Evolutionary conservation across 2,797 vertebrate genomes (phyloP).

Genomic region (Malacoraja senta): DNA sequence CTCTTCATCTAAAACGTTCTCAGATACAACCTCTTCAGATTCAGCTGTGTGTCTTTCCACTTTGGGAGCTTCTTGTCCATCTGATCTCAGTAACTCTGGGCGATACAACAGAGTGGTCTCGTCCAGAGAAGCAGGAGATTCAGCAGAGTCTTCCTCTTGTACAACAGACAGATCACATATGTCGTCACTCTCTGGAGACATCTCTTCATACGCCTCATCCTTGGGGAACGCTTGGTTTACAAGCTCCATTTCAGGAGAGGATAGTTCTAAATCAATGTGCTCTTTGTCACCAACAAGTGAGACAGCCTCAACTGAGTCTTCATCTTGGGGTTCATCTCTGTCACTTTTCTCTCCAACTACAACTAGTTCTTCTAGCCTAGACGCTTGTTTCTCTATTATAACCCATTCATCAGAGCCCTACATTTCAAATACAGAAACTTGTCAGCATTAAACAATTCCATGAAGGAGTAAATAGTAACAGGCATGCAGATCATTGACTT

Average conservation of each 20-base stretch:
- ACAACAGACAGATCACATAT: background rate
- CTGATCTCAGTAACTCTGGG: background rate
- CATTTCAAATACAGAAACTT: slow-evolving; percentile 73
- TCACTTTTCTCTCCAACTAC: slow-evolving; percentile 58
- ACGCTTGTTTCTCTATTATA: slow-evolving; percentile 90
- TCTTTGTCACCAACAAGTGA: slow-evolving; percentile 32
- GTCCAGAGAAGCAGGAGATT: background rate
- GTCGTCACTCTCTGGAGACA: background rate
- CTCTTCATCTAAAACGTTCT: background rate
- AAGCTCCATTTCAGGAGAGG: slow-evolving; percentile 25
- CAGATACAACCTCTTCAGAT: background rate
- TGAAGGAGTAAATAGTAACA: slow-evolving; percentile 82
- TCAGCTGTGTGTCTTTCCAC: background rate
- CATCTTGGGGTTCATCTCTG: slow-evolving; percentile 41
- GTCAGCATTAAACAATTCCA: slow-evolving; percentile 31
- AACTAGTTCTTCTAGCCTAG: slow-evolving; percentile 60
- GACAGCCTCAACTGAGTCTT: slow-evolving; percentile 48
- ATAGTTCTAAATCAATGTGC: slow-evolving; percentile 31
- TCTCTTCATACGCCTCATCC: background rate
- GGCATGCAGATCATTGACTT: slow-evolving; percentile 45
- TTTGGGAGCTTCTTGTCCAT: background rate
- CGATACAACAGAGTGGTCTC: background rate
- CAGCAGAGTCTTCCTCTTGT: background rate
- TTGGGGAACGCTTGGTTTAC: background rate
- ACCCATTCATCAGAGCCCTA: slow-evolving; percentile 99